Evolutionary conservation across 2,888 invertebrate species (phyloP).

Genomic region (Lepidonotus clava): DNA sequence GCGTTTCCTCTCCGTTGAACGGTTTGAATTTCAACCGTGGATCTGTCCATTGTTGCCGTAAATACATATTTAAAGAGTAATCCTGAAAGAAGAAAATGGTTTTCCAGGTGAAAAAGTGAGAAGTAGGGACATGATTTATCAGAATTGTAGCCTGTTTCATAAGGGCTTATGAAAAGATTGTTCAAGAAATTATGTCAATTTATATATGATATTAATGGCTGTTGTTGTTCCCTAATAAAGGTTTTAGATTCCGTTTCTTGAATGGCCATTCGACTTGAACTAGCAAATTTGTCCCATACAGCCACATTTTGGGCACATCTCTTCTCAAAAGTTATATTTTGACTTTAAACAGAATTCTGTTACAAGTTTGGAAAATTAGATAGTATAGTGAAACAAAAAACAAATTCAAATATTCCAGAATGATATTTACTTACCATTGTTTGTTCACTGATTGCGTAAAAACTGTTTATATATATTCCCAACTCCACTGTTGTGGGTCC

Average conservation of each 20-base stretch:
- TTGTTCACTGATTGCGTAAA: slow-evolving; percentile 97
- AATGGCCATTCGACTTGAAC: background rate
- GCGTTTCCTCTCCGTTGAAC: slow-evolving; percentile 45
- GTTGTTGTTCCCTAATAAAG: no score
- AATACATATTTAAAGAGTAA: slow-evolving; percentile 95
- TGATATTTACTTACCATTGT: slow-evolving; percentile 87
- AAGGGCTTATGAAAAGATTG: no score
- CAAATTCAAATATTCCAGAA: background rate
- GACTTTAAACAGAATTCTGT: no score
- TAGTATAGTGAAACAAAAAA: background rate
- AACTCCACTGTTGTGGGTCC: slow-evolving; percentile 71
- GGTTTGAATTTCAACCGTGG: slow-evolving; percentile 84
- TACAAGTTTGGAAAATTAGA: no score
- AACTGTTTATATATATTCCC: slow-evolving; percentile 82
- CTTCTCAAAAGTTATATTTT: no score
- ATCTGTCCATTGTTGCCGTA: slow-evolving; percentile 96
- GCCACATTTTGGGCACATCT: no score
- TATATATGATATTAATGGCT: no score
- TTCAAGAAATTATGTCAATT: no score
- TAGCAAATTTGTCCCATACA: no score
- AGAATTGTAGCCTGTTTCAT: no score
- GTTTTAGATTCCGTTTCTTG: background rate
- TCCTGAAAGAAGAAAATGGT: slow-evolving; percentile 84
- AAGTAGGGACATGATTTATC: background rate
- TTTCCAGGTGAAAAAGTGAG: background rate